These are phyloP conservation scores for Peucedramus taeniatus DNA, from an alignment of 2,113 vertebrate genomes.

Conservation along the genomic window DNA sequence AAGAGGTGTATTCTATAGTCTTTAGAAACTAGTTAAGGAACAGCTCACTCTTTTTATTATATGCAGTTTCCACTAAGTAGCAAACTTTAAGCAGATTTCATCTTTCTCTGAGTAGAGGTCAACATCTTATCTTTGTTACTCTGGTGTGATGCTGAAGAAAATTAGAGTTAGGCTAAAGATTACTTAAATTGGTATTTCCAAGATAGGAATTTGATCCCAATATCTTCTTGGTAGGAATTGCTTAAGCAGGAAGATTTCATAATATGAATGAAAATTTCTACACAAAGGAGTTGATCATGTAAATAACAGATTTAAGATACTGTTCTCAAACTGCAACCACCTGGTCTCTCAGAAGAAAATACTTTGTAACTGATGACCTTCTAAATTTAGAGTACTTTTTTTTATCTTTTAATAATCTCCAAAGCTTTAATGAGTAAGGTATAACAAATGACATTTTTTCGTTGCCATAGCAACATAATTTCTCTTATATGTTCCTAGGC, in stretches of 20 bases:
- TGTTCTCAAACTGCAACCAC: neutral
- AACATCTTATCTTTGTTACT: neutral
- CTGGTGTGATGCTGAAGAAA: neutral
- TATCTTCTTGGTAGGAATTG: neutral
- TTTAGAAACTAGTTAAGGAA: neutral
- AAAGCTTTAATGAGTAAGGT: slow-evolving; percentile 37
- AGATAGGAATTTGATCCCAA: neutral
- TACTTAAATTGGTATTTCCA: neutral
- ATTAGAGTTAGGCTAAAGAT: neutral
- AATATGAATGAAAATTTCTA: neutral
- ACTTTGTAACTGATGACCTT: neutral
- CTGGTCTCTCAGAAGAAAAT: neutral
- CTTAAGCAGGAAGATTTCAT: neutral
- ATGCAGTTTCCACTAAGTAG: neutral
- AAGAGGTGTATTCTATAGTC: neutral
- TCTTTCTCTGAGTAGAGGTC: neutral
- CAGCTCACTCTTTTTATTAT: neutral
- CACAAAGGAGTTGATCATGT: neutral
- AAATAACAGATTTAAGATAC: neutral
- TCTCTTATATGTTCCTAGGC: neutral
- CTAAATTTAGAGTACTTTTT: neutral
- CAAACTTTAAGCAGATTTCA: neutral
- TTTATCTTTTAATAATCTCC: neutral
- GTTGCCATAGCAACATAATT: slow-evolving; percentile 59
- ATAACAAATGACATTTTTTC: slow-evolving; percentile 28